These are phyloP conservation scores for Sebastes nivosus DNA, from an alignment of 2,797 vertebrate species.

Conservation along the genomic window DNA sequence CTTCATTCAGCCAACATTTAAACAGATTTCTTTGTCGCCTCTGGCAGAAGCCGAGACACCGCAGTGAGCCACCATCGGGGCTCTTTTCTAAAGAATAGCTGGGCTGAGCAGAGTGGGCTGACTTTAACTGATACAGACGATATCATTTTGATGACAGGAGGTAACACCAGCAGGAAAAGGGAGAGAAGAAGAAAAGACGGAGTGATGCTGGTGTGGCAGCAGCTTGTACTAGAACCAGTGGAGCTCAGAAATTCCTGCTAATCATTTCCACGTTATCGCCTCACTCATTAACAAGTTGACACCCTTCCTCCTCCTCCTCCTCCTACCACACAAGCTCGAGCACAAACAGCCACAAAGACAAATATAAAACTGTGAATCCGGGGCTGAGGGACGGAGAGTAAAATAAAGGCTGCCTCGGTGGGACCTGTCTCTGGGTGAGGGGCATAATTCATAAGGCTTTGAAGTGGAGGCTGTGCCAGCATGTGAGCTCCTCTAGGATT, in stretches of 20 bases:
- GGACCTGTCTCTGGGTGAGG: slow-evolving; percentile 44
- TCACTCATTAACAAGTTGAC: not conserved
- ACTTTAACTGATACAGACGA: slow-evolving; percentile 56
- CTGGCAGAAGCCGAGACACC: slow-evolving; percentile 56
- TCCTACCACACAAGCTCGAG: not conserved
- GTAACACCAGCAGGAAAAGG: not conserved
- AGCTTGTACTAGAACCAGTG: slow-evolving; percentile 25
- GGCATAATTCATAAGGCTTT: slow-evolving; percentile 67
- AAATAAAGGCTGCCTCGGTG: slow-evolving; percentile 53
- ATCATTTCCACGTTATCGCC: not conserved
- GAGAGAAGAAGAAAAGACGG: not conserved
- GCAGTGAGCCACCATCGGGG: slow-evolving; percentile 29
- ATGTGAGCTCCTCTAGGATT: slow-evolving; percentile 59
- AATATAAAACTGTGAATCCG: slow-evolving; percentile 27
- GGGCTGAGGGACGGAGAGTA: slow-evolving; percentile 42
- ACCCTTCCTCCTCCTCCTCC: not conserved
- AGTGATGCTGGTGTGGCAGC: not conserved
- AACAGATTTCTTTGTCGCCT: slow-evolving; percentile 65
- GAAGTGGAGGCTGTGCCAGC: slow-evolving; percentile 59
- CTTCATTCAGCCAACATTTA: slow-evolving; percentile 68
- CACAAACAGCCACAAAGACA: not conserved
- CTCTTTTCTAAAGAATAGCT: slow-evolving; percentile 41
- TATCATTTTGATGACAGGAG: slow-evolving; percentile 35
- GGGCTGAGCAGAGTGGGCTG: slow-evolving; percentile 29
- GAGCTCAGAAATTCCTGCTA: slow-evolving; percentile 26